A percentile compares a stretch with the other conserved stretches of the same genome.
Evolutionary conservation across 2,888 invertebrate genomes (phyloP).

Genomic region (Nephrotoma appendiculata): DNA sequence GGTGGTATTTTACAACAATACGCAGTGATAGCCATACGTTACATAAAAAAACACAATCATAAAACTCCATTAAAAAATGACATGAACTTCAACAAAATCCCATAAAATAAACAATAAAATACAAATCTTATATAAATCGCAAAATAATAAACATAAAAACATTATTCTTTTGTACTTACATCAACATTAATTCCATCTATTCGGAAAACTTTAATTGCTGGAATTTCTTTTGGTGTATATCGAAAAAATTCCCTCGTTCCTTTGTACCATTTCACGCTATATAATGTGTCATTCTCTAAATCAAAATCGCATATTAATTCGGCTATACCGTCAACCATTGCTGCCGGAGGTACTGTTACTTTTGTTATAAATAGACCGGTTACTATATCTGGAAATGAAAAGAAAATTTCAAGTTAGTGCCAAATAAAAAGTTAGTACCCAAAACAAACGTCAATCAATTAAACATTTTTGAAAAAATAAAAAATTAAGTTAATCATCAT

Average conservation of each 20-base stretch:
- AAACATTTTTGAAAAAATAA: background rate
- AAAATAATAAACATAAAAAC: background rate
- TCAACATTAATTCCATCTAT: conserved; percentile 45
- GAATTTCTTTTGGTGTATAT: conserved; percentile 46
- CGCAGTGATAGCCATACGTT: background rate
- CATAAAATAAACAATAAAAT: background rate
- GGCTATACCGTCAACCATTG: conserved; percentile 40
- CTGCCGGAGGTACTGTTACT: conserved; percentile 44
- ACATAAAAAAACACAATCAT: background rate
- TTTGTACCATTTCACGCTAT: conserved; percentile 56
- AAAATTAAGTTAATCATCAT: background rate
- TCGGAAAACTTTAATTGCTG: conserved; percentile 46
- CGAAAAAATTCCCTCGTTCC: conserved; percentile 49
- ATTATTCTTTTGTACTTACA: conserved; percentile 30
- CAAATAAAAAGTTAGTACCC: background rate
- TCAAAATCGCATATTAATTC: conserved; percentile 46
- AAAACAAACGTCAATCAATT: background rate
- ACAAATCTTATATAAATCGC: background rate
- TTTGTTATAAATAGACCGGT: conserved; percentile 40
- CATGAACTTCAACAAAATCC: background rate
- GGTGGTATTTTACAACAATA: background rate
- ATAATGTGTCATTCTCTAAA: conserved; percentile 48
- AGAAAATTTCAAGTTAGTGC: conserved; percentile 9
- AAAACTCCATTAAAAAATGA: background rate
- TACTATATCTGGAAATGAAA: conserved; percentile 16